Evolutionary conservation across 2,797 vertebrate genomes (phyloP).

Genomic region (Sebastes iracundus): DNA sequence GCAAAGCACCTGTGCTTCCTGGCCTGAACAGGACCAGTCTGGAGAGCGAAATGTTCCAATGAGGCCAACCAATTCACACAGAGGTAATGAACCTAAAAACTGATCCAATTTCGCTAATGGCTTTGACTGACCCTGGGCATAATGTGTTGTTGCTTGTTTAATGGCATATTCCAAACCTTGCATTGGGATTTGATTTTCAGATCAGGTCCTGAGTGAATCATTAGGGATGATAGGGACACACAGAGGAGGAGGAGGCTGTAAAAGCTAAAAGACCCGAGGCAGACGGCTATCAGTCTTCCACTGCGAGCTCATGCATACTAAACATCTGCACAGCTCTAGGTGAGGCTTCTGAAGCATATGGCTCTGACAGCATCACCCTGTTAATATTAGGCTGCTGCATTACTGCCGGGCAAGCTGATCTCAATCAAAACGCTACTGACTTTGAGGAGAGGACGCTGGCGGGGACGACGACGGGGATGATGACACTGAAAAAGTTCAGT

Average conservation of each 20-base stretch:
- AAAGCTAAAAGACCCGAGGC: slow-evolving; percentile 67
- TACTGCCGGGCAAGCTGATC: slow-evolving; percentile 24
- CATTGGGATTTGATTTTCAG: slow-evolving; percentile 70
- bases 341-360: slow-evolving; percentile 60
- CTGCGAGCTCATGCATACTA: slow-evolving; percentile 64
- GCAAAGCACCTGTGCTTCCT: slow-evolving; percentile 16
- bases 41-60: slow-evolving; percentile 47
- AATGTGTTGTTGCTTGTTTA: slow-evolving; percentile 73
- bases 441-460: slow-evolving; percentile 22
- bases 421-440: slow-evolving; percentile 31
- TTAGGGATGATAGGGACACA: slow-evolving; percentile 67
- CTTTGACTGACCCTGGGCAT: slow-evolving; percentile 73
- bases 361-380: slow-evolving; percentile 39
- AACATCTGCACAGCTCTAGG: slow-evolving; percentile 53
- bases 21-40: slow-evolving; percentile 23
- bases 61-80: slow-evolving; percentile 57
- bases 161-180: slow-evolving; percentile 68
- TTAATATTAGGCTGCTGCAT: slow-evolving; percentile 40
- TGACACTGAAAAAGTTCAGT: background rate
- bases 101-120: slow-evolving; percentile 77
- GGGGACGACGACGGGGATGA: background rate
- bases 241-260: slow-evolving; percentile 55
- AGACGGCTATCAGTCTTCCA: slow-evolving; percentile 64
- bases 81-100: slow-evolving; percentile 80
- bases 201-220: slow-evolving; percentile 71